Percentiles rank a stretch among this genome's conserved stretches.
Evolutionary conservation across 2,113 vertebrate species (phyloP).

Genomic region (Syrrhaptes paradoxus): DNA sequence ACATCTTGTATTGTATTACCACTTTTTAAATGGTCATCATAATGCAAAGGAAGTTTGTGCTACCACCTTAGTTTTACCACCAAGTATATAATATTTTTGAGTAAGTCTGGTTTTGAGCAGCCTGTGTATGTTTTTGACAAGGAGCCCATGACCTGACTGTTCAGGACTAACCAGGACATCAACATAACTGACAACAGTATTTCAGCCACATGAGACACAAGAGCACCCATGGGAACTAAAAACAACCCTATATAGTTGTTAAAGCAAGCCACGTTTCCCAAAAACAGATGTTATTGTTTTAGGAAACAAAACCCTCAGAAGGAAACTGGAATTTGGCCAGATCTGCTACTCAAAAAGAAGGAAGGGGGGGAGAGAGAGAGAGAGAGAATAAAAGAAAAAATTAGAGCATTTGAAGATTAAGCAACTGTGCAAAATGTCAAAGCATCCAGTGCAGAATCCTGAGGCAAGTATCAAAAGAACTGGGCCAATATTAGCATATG

Average conservation of each 20-base stretch:
- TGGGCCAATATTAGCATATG: constrained; percentile 57
- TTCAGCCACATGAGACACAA: not conserved
- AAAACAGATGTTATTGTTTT: not conserved
- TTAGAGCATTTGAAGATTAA: constrained; percentile 47
- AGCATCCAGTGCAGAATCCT: not conserved
- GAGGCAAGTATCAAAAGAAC: constrained; percentile 39
- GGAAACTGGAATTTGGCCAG: not conserved
- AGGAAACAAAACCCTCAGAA: constrained; percentile 1
- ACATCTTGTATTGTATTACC: not conserved
- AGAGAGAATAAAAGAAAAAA: not conserved
- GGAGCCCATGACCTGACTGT: not conserved
- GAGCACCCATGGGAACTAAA: not conserved
- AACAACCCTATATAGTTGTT: not conserved
- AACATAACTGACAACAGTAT: not conserved
- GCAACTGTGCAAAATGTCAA: constrained; percentile 20
- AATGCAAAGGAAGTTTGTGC: not conserved
- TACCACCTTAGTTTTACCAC: not conserved
- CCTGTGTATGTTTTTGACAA: not conserved
- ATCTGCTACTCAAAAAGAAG: not conserved
- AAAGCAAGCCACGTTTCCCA: not conserved
- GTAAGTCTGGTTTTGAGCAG: not conserved
- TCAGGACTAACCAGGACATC: not conserved
- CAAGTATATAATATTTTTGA: not conserved
- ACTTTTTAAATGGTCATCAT: not conserved
- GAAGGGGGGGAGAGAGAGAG: not conserved